Percentiles rank a stretch among this genome's conserved stretches.
These are phyloP conservation scores for Sebastolobus altivelis DNA, from an alignment of 2,797 vertebrate genomes.

Conservation along the genomic window DNA sequence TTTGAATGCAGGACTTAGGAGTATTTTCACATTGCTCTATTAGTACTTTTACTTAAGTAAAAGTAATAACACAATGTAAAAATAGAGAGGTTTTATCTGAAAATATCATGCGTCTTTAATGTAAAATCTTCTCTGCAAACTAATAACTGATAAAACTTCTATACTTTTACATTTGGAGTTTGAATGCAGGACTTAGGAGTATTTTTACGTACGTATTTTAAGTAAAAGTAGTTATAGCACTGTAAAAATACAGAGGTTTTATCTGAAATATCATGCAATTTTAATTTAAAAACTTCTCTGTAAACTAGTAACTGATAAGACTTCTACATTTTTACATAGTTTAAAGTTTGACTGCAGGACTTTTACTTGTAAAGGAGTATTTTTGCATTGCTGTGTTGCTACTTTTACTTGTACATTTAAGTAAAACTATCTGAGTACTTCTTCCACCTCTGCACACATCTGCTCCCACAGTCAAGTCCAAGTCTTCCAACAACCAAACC, in stretches of 20 bases:
- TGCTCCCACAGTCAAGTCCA: constrained; percentile 37
- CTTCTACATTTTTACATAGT: not conserved
- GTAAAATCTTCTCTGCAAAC: not conserved
- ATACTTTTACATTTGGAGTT: not conserved
- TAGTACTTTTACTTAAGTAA: not conserved
- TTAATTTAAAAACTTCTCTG: not conserved
- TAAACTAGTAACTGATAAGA: not conserved
- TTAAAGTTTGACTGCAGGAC: not conserved
- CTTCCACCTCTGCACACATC: constrained; percentile 5
- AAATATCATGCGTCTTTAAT: not conserved
- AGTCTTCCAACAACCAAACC: not conserved
- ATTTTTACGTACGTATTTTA: not conserved
- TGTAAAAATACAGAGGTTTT: not conserved
- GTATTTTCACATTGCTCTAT: not conserved
- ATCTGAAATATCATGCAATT: not conserved
- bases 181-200: not conserved
- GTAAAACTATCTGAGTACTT: not conserved
- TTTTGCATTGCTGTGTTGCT: not conserved
- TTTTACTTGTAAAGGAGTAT: not conserved
- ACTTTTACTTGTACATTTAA: constrained; percentile 1
- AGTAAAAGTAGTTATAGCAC: not conserved
- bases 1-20: not conserved
- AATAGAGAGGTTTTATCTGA: not conserved
- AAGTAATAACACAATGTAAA: not conserved
- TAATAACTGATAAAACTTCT: not conserved